Evolutionary conservation across 2,888 invertebrate species (phyloP), one percentile per base, ranked within the genome.

Genomic region (Leucoptera coffeella): DNA sequence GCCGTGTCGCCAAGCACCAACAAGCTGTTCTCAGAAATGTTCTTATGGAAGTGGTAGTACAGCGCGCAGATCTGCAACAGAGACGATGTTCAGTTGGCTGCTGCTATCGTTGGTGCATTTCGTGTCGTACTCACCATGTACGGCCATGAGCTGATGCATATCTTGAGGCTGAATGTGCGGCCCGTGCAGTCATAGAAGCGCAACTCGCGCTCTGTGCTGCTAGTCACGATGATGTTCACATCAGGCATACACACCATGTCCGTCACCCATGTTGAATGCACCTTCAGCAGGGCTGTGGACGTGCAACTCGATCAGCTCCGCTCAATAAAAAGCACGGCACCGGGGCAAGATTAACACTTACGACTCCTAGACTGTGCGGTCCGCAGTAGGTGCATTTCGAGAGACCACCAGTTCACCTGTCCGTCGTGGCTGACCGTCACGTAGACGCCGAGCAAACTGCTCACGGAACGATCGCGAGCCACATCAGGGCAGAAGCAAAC

Each of bases 131-230:
- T 35, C 30, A 48, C 67, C 65, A 65, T 78, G 35, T 73, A 61
- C 24, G 79, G 76, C 48, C 84, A 71, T 31, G 80, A 81, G 1
- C 77, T 75, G 34, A 90, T 78, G 35, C 81, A 69, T 29, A 85
- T 73, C 38, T 84, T 73, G 22, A 85, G 59, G 21, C 79, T 78
- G 49, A 87, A 87, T 29, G 81, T 83, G 30, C 77, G 77, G 4
- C 81, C 84, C 12, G 79, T 78, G 23, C 80, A 80, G 47, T 89
- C 88, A 45, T 89, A 90, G 53, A 90, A 86, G 35, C 83, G 75
- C 23, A 90, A 55, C 45, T 87, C 87, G 10, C 84, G 61, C 52
- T 87, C 85, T 1, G 85, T 80, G 10, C 88, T 84, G 30, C 84
- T 77, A 8, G 85, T 80, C 33, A 84, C 85, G 11, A 90, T 62